phyloP scores from a whole-genome alignment of 2,797 vertebrate genomes.

The Hypotaenidia okinawae region DNA sequence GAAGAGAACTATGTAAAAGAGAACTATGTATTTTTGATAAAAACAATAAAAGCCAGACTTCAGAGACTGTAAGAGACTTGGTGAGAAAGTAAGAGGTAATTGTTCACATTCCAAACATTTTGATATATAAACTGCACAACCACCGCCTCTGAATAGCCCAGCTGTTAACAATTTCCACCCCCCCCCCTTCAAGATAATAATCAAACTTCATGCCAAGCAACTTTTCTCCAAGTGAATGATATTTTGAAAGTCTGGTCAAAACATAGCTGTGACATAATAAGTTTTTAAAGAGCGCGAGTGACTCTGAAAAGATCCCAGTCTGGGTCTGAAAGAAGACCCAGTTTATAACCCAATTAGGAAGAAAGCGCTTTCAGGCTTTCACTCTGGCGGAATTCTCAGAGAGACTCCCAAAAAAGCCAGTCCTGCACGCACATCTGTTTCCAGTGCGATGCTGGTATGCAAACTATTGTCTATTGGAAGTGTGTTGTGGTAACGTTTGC shows the following conservation, averaged over 20 bases:
- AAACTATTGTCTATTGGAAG: slow-evolving; percentile 88
- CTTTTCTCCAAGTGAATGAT: slow-evolving; percentile 74
- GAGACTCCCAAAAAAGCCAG: slow-evolving; percentile 62
- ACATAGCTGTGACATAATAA: slow-evolving; percentile 74
- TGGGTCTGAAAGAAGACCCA: slow-evolving; percentile 63
- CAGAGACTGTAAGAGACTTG: slow-evolving; percentile 77
- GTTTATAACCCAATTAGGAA: slow-evolving; percentile 69
- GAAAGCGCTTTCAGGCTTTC: slow-evolving; percentile 60
- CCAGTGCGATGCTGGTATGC: slow-evolving; percentile 83
- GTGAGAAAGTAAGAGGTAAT: slow-evolving; percentile 90
- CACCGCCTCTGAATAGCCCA: slow-evolving; percentile 84
- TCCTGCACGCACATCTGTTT: slow-evolving; percentile 82
- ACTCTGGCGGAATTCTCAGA: slow-evolving; percentile 55
- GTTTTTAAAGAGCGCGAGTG: slow-evolving; percentile 50
- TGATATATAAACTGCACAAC: slow-evolving; percentile 89
- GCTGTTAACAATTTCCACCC: slow-evolving; percentile 91
- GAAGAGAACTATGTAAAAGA: slow-evolving; percentile 48
- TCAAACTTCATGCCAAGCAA: slow-evolving; percentile 87
- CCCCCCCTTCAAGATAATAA: slow-evolving; percentile 83
- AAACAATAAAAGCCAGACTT: slow-evolving; percentile 67
- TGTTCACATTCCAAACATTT: slow-evolving; percentile 93
- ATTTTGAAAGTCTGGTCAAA: slow-evolving; percentile 76
- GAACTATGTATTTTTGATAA: slow-evolving; percentile 75
- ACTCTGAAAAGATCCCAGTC: slow-evolving; percentile 38
- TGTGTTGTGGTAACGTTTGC: slow-evolving; percentile 86